Base-by-base conservation (phyloP, 2,888 invertebrate genomes). In the Pollenia labialis region DNA sequence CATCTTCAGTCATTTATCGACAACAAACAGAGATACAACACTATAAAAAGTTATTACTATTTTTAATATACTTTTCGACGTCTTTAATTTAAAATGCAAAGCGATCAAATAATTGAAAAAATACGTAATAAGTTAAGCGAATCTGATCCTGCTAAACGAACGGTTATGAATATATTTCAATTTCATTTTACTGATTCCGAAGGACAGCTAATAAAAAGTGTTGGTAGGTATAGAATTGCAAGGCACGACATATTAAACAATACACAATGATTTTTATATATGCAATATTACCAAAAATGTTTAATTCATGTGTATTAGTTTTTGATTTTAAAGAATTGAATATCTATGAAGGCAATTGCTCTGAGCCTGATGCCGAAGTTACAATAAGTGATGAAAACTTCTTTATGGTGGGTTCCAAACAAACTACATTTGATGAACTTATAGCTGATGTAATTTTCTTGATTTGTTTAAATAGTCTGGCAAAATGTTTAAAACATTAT, bases 311-410 rank as follows among this genome's bases (percentile, higher is more conserved):
- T 85, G 84, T 85, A 85, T 79, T 87, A 93, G 93, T 93, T 85
- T 91, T 93, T 85, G 93, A 93, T 91, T 92, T 93, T 88, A 93
- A 93, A 91, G 92, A 92, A 54, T 81, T 92, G 86, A 92, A 93
- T 80, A 92, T 93, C 72, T 93, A 91, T 80, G 93, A 93, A 68
- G 93, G 93, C 40, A 90, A 89, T 48, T 81, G 77, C 11, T 48
- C 75, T 1, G 89, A 89, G 1, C 89, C 91, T 1, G 93, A 92
- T 85, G 92, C 89, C 3, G 91, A 90, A 71, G 89, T 93, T 4
- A 93, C 91, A 11, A 90, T 93, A 60, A 88, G 90, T 6, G 93
- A 93, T 88, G 93, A 93, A 48, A 91, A 93, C 68, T 93, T 93
- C 79, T 92, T 90, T 88, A 75, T 90, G 88, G 90, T 93, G 50